These are phyloP conservation scores for Conus ventricosus DNA, from an alignment of 1,140 invertebrate genomes.

Conservation along the genomic window DNA sequence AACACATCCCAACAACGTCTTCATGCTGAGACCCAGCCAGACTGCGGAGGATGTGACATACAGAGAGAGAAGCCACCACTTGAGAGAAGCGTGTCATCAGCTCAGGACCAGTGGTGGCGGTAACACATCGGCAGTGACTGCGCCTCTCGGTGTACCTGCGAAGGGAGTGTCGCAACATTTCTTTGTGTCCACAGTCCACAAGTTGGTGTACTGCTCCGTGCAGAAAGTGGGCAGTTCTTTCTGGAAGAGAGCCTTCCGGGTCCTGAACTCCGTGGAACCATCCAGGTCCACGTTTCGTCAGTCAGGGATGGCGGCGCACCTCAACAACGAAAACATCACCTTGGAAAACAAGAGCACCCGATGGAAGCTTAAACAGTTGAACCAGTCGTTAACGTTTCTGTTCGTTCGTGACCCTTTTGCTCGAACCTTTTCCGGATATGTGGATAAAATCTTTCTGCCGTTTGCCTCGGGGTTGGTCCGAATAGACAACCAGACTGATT, in stretches of 20 bases:
- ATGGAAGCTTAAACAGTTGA: background rate
- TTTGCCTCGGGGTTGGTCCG: constrained; percentile 3
- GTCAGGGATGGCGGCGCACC: background rate
- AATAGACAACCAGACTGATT: background rate
- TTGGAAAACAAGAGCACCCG: background rate
- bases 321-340: background rate
- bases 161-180: background rate
- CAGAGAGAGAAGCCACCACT: background rate
- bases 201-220: constrained; percentile 18
- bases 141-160: background rate
- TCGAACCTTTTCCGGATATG: constrained; percentile 40
- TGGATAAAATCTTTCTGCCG: constrained; percentile 44
- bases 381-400: constrained; percentile 19
- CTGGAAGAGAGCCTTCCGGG: constrained; percentile 9
- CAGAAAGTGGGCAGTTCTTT: constrained; percentile 22
- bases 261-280: constrained; percentile 11
- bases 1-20: background rate
- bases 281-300: background rate
- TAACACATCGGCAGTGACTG: background rate
- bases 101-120: too few species aligned
- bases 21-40: background rate
- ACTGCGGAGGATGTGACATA: background rate
- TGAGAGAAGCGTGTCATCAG: background rate
- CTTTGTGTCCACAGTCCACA: background rate
- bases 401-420: constrained; percentile 41